These are phyloP conservation scores for Camponotus pennsylvanicus DNA, from an alignment of 1,140 invertebrate species.

Conservation along the genomic window DNA sequence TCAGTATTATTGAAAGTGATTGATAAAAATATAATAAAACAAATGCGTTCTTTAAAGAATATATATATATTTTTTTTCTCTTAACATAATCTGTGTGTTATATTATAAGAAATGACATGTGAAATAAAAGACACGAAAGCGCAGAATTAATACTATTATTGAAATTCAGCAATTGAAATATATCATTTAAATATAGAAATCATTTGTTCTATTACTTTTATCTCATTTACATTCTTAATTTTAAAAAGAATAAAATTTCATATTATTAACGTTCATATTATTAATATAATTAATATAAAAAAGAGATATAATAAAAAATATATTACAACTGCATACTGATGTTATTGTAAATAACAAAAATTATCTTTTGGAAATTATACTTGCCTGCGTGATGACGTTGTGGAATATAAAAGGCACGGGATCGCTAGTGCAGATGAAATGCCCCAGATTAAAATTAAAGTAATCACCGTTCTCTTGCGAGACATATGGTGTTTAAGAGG, in stretches of 20 bases:
- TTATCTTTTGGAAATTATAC: slow-evolving; percentile 53
- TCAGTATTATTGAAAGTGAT: neutral
- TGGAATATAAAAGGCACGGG: slow-evolving; percentile 94
- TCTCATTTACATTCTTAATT: neutral
- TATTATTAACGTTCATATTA: neutral
- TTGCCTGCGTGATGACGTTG: slow-evolving; percentile 91
- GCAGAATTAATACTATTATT: neutral
- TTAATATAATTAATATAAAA: neutral
- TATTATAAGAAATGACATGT: neutral
- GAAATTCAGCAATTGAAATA: neutral
- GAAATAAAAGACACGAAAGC: neutral
- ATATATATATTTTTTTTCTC: neutral
- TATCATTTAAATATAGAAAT: neutral
- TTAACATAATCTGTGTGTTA: neutral
- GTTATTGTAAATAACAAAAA: neutral
- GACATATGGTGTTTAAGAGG: slow-evolving; percentile 95
- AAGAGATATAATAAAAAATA: neutral
- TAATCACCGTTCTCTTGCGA: slow-evolving; percentile 91
- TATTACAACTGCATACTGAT: neutral
- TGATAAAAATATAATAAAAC: neutral
- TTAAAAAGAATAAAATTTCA: neutral
- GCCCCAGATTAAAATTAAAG: slow-evolving; percentile 94
- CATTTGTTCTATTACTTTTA: neutral
- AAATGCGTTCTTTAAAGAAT: slow-evolving; percentile 4
- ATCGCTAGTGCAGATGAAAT: slow-evolving; percentile 92